Evolutionary conservation across 1,140 invertebrate genomes (phyloP), one percentile per base, ranked within the genome.

Genomic region (Episyrphus balteatus): DNA sequence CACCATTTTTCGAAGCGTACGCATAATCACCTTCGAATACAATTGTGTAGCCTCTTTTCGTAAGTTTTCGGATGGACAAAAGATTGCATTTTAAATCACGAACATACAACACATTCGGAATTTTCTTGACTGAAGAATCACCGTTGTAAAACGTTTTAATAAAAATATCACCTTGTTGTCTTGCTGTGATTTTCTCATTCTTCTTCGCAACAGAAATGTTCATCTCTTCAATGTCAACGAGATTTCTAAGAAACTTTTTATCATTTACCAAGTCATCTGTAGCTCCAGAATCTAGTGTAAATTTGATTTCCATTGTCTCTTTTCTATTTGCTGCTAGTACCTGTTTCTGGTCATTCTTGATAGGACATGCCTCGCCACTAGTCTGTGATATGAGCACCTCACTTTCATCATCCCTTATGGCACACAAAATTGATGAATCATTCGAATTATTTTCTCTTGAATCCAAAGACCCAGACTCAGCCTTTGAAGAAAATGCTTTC

Each of bases 251-350:
- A 42, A 46, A 18, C n/a, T 2, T 26, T 38, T 50, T 47, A 33
- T 53, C 33, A 18, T 51, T 53, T n/a, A 50, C 42, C 15, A 57
- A 18, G 30, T 57, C 52, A 33, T 59, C 48, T 2, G 59, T 59
- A 26, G 50, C 51, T 13, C 57, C 57, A 9, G 54, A 56, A 50
- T 60, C 55, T 42, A 61, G 34, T 15, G 57, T 45, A 47, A 51
- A 58, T 48, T 37, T 46, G 34, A 44, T 42, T 30, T n/a, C n/a
- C n/a, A n/a, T n/a, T n/a, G n/a, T n/a, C n/a, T n/a, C n/a, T n/a
- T n/a, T n/a, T n/a, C n/a, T n/a, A n/a, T n/a, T n/a, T n/a, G n/a
- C n/a, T n/a, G n/a, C n/a, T n/a, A n/a, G n/a, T n/a, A n/a, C n/a
- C n/a, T n/a, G n/a, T n/a, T n/a, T n/a, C n/a, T n/a, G n/a, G n/a